phyloP scores from a whole-genome alignment of 2,888 invertebrate genomes.

The Scelioninae gen. 2 region DNA sequence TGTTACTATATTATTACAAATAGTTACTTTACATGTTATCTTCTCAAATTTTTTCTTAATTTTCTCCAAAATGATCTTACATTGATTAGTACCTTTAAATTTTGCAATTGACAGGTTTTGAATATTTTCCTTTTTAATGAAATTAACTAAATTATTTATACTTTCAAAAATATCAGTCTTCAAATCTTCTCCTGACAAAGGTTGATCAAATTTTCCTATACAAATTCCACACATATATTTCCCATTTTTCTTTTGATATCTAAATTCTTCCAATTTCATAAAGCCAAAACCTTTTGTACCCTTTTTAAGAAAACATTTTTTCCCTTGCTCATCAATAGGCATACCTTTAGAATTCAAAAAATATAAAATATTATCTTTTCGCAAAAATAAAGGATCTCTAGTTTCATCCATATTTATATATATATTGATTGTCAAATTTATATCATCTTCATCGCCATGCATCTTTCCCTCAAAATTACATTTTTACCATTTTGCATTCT shows the following conservation, averaged over 20 bases:
- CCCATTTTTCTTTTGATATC: no score
- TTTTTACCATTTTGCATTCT: not conserved
- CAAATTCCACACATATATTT: not conserved
- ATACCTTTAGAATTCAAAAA: not conserved
- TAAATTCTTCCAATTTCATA: not conserved
- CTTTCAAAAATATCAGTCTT: no score
- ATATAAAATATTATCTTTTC: constrained; percentile 2
- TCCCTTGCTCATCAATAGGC: no score
- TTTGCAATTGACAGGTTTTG: not conserved
- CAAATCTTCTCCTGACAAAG: not conserved
- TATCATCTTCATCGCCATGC: not conserved
- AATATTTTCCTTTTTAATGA: not conserved
- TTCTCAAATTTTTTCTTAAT: not conserved
- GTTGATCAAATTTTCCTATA: not conserved
- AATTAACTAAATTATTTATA: not conserved
- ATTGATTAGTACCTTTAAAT: not conserved
- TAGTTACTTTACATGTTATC: no score
- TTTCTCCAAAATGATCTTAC: not conserved
- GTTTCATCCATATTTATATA: constrained; percentile 3
- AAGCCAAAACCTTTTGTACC: not conserved
- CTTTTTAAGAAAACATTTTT: not conserved
- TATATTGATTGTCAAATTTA: not conserved
- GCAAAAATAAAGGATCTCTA: no score
- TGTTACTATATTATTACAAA: not conserved
- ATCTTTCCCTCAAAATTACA: not conserved